Conservation (phyloP, 35 echinoderm and acorn worm genomes). For the Apostichopus parvimensis region DNA sequence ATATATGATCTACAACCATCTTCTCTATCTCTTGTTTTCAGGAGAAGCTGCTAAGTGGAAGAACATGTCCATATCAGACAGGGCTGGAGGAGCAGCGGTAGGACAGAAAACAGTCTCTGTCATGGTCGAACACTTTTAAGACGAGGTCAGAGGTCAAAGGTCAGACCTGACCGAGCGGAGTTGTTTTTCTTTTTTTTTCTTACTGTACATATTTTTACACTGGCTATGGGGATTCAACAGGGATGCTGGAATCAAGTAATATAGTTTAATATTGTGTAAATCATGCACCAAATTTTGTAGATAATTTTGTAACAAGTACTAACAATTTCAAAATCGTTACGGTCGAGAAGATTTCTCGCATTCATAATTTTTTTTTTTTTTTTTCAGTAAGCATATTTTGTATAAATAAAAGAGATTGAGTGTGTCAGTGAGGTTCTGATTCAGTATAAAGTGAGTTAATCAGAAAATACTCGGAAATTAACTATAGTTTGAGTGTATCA, state of each 20-base stretch:
- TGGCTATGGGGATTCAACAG: background rate
- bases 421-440: background rate
- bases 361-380: background rate
- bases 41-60: constrained; percentile 80
- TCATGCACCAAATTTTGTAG: constrained; percentile 36
- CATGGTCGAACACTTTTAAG: constrained; percentile 90
- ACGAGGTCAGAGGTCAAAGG: background rate
- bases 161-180: background rate
- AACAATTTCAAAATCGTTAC: background rate
- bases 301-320: constrained; percentile 33
- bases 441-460: background rate
- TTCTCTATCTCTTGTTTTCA: background rate
- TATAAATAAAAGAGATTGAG: background rate
- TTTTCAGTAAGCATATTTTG: background rate
- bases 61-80: constrained; percentile 76
- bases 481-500: background rate
- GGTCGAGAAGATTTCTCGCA: no score
- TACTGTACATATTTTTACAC: constrained; percentile 3
- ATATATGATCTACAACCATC: no score
- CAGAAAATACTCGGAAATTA: background rate
- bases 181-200: background rate
- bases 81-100: constrained; percentile 51
- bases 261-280: constrained; percentile 42
- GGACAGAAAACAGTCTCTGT: constrained; percentile 88
- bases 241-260: background rate